phyloP scores from a whole-genome alignment of 1,140 invertebrate genomes.

The Drosophila lacteicornis region DNA sequence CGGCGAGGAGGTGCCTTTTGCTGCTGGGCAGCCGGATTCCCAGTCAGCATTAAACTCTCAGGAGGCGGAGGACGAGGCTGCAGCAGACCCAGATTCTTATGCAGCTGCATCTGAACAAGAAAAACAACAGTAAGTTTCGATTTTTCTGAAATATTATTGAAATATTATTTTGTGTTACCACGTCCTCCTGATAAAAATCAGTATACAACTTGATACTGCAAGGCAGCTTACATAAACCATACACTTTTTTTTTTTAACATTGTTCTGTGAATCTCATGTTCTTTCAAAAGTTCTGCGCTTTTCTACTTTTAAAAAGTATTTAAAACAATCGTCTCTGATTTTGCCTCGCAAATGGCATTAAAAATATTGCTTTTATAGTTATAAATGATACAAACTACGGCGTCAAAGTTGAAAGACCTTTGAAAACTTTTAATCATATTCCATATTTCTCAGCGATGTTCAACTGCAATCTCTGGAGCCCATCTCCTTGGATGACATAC shows the following conservation, averaged over 20 bases:
- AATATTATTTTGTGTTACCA: too few relatives aligned
- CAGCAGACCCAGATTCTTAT: slow-evolving; percentile 5
- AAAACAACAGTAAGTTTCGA: slow-evolving; percentile 70
- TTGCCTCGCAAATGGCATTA: too few relatives aligned
- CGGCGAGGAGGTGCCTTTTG: slow-evolving; percentile 47
- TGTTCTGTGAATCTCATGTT: too few relatives aligned
- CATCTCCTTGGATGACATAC: slow-evolving; percentile 78
- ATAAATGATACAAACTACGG: too few relatives aligned
- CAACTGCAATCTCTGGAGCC: slow-evolving; percentile 66
- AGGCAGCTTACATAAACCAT: too few relatives aligned
- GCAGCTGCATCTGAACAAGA: slow-evolving; percentile 55
- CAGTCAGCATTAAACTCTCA: slow-evolving; percentile 6
- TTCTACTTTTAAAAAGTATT: too few relatives aligned
- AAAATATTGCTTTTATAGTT: slow-evolving; percentile 10
- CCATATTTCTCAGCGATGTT: slow-evolving; percentile 38
- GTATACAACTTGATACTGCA: too few relatives aligned
- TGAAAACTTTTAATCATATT: slow-evolving; percentile 5
- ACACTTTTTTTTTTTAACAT: too few relatives aligned
- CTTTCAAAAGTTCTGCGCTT: not conserved
- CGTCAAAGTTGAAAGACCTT: too few relatives aligned
- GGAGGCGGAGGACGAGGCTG: slow-evolving; percentile 33
- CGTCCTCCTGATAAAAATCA: too few relatives aligned
- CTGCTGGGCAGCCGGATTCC: slow-evolving; percentile 32
- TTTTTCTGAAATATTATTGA: slow-evolving; percentile 43
- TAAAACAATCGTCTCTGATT: too few relatives aligned